A percentile compares a stretch with the other conserved stretches of the same genome.
Conservation (phyloP, 2,797 vertebrate species). For the Lutjanus campechanus region DNA sequence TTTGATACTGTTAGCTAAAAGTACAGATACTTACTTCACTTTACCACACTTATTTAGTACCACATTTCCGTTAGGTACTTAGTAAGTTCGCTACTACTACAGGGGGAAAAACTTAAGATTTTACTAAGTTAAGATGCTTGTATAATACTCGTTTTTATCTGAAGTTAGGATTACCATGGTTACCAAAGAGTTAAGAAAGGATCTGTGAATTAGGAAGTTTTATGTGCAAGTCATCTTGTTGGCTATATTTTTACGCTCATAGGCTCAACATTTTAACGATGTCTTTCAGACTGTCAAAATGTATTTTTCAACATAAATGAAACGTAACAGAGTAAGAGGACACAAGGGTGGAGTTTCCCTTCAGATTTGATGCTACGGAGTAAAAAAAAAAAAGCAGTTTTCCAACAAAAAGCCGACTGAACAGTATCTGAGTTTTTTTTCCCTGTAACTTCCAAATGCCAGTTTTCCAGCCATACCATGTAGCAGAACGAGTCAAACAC, state of each 20-base stretch:
- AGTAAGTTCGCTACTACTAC: too few relatives aligned
- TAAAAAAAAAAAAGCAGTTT: not conserved
- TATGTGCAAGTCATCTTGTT: not conserved
- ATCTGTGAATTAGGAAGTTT: too few relatives aligned
- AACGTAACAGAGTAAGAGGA: not conserved
- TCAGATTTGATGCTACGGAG: not conserved
- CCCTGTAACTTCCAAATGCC: not conserved
- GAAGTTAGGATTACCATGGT: too few relatives aligned
- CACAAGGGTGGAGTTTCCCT: not conserved
- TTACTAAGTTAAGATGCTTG: too few relatives aligned
- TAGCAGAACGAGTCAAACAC: conserved; percentile 8
- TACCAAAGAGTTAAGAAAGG: too few relatives aligned
- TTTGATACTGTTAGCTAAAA: too few relatives aligned
- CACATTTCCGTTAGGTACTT: too few relatives aligned
- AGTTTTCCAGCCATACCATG: conserved; percentile 7
- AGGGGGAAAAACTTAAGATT: too few relatives aligned
- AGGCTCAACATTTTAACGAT: not conserved
- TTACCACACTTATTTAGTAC: too few relatives aligned
- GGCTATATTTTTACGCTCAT: not conserved
- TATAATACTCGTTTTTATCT: too few relatives aligned
- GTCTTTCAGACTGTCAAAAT: not conserved
- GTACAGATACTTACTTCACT: too few relatives aligned
- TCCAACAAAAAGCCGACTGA: not conserved
- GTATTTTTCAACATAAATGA: not conserved
- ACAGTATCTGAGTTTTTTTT: not conserved